Evolutionary conservation across 2,797 vertebrate genomes (phyloP).

Genomic region (Enteromius treurensis): DNA sequence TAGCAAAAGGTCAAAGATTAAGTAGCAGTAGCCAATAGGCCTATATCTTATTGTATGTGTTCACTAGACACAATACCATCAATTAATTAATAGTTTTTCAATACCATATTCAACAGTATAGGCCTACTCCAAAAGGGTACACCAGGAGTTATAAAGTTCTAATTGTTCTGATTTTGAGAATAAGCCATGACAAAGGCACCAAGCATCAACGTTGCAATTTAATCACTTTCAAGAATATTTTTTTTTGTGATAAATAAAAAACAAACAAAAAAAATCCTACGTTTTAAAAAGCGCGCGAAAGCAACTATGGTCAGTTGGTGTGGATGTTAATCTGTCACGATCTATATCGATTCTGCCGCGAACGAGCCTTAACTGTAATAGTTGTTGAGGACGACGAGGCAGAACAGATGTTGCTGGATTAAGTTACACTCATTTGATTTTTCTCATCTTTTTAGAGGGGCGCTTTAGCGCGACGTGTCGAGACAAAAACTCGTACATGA

Average conservation of each 20-base stretch:
- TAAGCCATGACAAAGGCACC: background rate
- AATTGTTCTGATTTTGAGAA: background rate
- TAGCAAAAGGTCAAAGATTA: background rate
- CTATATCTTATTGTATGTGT: background rate
- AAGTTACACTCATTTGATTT: conserved; percentile 39
- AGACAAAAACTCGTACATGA: conserved; percentile 15
- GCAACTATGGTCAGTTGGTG: background rate
- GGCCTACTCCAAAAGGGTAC: background rate
- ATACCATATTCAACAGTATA: background rate
- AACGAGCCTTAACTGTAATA: background rate
- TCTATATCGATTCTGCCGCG: background rate
- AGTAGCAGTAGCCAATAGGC: background rate
- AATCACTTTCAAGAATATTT: background rate
- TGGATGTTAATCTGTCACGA: background rate
- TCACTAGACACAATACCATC: background rate
- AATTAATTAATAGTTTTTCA: background rate
- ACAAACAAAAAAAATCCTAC: background rate
- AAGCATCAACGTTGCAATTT: background rate
- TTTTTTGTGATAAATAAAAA: too few species aligned
- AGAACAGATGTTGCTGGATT: conserved; percentile 42
- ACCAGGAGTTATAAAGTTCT: background rate
- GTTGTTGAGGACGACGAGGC: background rate
- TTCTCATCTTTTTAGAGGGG: conserved; percentile 5
- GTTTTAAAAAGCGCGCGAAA: background rate
- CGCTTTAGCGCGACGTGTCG: background rate